Percentiles rank a stretch among this genome's conserved stretches.
phyloP scores from a whole-genome alignment of 2,113 vertebrate species.

The Anolis carolinensis region DNA sequence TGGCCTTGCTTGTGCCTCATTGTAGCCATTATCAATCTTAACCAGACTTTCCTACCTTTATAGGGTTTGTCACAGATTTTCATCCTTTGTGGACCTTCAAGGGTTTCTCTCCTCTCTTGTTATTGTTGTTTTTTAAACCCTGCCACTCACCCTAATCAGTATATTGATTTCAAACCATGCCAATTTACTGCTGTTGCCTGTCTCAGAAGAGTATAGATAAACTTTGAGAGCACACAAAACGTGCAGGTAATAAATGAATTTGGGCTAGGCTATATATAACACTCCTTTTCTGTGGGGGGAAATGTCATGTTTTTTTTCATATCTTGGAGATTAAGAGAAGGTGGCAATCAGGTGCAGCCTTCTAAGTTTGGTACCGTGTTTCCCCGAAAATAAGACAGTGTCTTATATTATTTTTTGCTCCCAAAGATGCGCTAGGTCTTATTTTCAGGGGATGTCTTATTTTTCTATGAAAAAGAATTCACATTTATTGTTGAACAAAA shows the following conservation, averaged over 20 bases:
- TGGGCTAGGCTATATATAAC: not conserved
- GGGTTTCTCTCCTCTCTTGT: not conserved
- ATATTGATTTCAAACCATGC: not conserved
- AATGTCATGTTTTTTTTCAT: not conserved
- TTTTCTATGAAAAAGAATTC: no score
- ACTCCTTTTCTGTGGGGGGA: not conserved
- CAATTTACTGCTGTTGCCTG: not conserved
- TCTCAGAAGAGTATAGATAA: not conserved
- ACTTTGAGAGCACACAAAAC: not conserved
- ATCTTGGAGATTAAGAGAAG: not conserved
- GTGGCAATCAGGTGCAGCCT: not conserved
- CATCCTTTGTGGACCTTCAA: not conserved
- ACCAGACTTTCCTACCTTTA: not conserved
- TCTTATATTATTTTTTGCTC: no score
- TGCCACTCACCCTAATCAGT: not conserved
- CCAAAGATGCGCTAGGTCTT: no score
- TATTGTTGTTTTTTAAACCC: not conserved
- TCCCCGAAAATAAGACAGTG: no score
- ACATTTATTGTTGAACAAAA: no score
- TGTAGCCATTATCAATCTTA: not conserved
- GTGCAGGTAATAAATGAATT: not conserved
- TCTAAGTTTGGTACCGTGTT: slow-evolving; percentile 47
- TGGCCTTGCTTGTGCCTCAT: no score
- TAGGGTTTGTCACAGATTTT: not conserved
- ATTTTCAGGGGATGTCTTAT: no score